Conservation (phyloP, 2,797 vertebrate species). For the Artibeus jamaicensis region DNA sequence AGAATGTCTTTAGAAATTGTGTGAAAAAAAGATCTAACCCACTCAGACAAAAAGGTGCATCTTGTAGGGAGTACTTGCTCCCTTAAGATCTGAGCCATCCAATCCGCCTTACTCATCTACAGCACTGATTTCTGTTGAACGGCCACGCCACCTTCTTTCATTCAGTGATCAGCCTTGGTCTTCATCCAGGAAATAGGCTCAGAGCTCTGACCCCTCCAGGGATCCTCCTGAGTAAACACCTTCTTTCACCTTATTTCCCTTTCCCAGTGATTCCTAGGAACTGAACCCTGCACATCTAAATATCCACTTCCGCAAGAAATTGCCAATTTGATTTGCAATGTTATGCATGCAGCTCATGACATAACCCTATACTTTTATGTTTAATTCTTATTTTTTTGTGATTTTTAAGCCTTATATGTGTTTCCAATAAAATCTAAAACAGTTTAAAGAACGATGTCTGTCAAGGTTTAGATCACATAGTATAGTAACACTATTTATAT, state of each 20-base stretch:
- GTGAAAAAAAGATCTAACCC: background rate
- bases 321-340: background rate
- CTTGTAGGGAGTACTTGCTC: background rate
- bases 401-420: background rate
- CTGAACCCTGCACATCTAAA: background rate
- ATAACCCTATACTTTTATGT: background rate
- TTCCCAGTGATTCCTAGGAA: background rate
- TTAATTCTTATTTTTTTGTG: background rate
- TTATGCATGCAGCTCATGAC: background rate
- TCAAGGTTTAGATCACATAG: background rate
- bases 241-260: background rate
- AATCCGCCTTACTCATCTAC: background rate
- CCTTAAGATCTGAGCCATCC: background rate
- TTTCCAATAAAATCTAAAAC: background rate
- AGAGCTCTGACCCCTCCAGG: background rate
- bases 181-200: background rate
- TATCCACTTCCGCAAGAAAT: background rate
- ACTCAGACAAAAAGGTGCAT: background rate
- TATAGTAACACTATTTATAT: background rate
- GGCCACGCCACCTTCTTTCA: background rate
- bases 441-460: background rate
- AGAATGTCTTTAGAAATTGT: background rate
- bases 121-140: background rate
- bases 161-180: background rate
- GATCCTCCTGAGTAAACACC: background rate